Base-by-base conservation (phyloP, 2,113 vertebrate genomes). In the Hypocryptadius cinnamomeus region DNA sequence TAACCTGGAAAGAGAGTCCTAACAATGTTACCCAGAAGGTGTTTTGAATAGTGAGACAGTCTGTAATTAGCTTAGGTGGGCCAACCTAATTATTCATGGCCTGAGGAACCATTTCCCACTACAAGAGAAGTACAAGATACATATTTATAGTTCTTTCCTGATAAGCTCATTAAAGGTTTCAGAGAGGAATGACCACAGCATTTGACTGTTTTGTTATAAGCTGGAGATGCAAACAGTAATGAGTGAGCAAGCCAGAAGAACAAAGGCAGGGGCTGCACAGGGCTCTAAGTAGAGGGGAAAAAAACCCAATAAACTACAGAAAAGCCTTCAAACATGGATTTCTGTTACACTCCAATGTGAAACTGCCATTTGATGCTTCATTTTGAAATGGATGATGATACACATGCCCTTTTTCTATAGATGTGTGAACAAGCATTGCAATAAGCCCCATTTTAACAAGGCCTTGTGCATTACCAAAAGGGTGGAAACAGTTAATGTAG, bases 131-230 rank as follows among this genome's bases (percentile, higher is more conserved):
- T 68, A 87, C 37, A 81, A 92, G 83, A 70, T 69, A 78, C 68
- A 81, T 91, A 96, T 94, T 94, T 92, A 94, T 47, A 88, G 80
- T 72, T 93, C 94, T 95, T 94, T 93, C 53, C 65, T 3, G 19
- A 93, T 92, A 96, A 95, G 93, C 70, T 93, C 79, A 90, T 96
- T 90, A 94, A 93, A 95, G 85, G 80, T 95, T 96, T 89, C 95
- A 95, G 89, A 95, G 85, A 95, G 70, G 87, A 95, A 93, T 35
- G 89, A 85, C 87, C 63, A 63, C 60, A 84, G 77, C 73, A 59
- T 65, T 92, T 59, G 86, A 85, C 72, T 81, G 79, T 56, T 94
- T 88, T 59, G 57, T 39, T 68, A 28, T 45, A 84, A 81, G 25
- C 77, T 68, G 54, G 50, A 92, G 71, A 84, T 9, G 21, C 15